Conservation (phyloP, 2,113 vertebrate genomes). For the Trogon melanurus region DNA sequence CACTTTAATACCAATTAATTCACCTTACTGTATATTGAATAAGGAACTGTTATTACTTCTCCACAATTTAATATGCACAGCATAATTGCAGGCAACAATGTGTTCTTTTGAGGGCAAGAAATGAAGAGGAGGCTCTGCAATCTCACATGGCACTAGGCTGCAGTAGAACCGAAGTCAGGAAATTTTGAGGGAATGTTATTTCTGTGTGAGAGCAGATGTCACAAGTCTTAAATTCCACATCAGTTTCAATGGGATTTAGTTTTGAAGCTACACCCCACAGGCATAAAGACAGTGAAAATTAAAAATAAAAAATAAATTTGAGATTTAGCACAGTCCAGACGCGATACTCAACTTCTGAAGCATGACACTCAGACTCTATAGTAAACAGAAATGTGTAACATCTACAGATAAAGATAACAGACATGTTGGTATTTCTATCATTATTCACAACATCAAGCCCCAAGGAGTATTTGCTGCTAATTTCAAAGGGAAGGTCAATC, state of each 20-base stretch:
- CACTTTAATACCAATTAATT: slow-evolving; percentile 46
- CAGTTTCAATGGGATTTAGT: background rate
- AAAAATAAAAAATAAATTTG: background rate
- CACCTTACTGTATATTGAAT: slow-evolving; percentile 4
- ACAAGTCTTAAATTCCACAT: background rate
- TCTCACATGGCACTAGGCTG: background rate
- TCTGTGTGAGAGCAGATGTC: background rate
- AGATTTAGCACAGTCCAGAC: background rate
- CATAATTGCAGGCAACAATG: background rate
- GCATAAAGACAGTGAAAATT: background rate
- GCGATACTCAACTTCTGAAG: background rate
- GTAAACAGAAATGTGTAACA: background rate
- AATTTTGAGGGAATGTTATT: background rate
- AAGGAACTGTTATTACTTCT: slow-evolving; percentile 13
- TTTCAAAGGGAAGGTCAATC: slow-evolving; percentile 27
- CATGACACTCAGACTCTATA: background rate
- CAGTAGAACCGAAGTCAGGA: background rate
- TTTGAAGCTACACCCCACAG: background rate
- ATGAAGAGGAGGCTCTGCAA: background rate
- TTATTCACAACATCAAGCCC: background rate
- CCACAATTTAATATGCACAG: background rate
- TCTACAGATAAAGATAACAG: background rate
- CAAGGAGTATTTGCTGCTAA: background rate
- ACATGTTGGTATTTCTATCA: background rate
- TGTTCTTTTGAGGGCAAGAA: background rate